Base-by-base conservation (phyloP, 2,113 vertebrate species). In the Dromas ardeola region DNA sequence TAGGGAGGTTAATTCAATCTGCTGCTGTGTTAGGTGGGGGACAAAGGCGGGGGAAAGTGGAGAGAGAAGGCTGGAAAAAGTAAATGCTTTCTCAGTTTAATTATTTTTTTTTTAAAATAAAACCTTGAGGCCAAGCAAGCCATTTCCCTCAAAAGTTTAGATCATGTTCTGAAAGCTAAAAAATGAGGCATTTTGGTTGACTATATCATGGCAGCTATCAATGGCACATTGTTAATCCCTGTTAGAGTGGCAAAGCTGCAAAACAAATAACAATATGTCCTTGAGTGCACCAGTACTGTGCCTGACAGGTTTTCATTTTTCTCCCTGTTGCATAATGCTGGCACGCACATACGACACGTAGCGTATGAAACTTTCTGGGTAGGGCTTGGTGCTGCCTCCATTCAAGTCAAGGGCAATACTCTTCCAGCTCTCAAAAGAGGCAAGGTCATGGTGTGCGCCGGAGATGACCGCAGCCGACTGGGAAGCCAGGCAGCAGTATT, bases 241-340 rank as follows among this genome's bases (percentile, higher is more conserved):
- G 83, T 50, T 90, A 45, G 81, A 90, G 79, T 45, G 81, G 84
- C 83, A 96, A 93, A 87, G 76, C 90, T 96, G 94, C 53, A 90
- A 79, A 96, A 97, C 88, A 97, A 95, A 87, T 85, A 92, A 81
- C 94, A 97, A 70, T 70, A 95, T 86, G 96, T 97, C 96, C 96
- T 96, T 96, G 94, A 77, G 81, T 83, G 91, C 91, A 95, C 84
- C 80, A 94, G 88, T 63, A 88, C 84, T 91, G 61, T 55, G 94
- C 84, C 90, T 89, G 84, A 96, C 87, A 88, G 86, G 88, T 94
- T 96, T 95, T 90, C 67, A 78, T 95, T 95, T 90, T 95, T 95
- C 89, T 80, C 49, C 53, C 61, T 0, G 1, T 97, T 97, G 97
- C 93, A 65, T 97, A 98, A 97, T 78, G 47, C 81, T 90, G 91